Percentiles rank a stretch among this genome's conserved stretches.
Conservation (phyloP, 2,797 vertebrate genomes). For the Dryobates pubescens region DNA sequence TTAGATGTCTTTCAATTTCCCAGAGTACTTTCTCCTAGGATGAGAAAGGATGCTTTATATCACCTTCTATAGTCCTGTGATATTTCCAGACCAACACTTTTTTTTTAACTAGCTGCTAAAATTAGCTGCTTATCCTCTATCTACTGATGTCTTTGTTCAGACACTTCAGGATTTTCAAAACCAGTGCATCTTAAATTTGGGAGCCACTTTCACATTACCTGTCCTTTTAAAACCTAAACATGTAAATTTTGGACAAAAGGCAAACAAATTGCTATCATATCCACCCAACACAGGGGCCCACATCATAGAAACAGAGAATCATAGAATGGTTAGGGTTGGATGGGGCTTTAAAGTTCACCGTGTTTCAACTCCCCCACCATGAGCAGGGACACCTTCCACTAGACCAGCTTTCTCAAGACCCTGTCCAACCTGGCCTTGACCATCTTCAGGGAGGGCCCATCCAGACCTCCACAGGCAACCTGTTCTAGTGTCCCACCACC, state of each 20-base stretch:
- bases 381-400: no score
- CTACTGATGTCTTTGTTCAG: not conserved
- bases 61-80: not conserved
- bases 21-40: not conserved
- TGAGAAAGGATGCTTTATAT: not conserved
- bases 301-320: no score
- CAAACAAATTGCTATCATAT: not conserved
- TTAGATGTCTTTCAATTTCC: conserved; percentile 48
- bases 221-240: not conserved
- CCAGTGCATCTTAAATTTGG: not conserved
- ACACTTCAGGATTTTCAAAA: not conserved
- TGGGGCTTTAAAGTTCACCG: no score
- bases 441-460: no score
- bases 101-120: not conserved
- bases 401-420: no score
- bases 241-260: not conserved
- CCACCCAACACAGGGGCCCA: not conserved
- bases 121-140: not conserved
- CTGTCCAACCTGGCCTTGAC: no score
- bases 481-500: no score
- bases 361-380: no score
- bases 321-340: no score
- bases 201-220: not conserved
- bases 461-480: no score
- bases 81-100: not conserved